phyloP scores from a whole-genome alignment of 2,888 invertebrate genomes.

The Euzophera pinguis region DNA sequence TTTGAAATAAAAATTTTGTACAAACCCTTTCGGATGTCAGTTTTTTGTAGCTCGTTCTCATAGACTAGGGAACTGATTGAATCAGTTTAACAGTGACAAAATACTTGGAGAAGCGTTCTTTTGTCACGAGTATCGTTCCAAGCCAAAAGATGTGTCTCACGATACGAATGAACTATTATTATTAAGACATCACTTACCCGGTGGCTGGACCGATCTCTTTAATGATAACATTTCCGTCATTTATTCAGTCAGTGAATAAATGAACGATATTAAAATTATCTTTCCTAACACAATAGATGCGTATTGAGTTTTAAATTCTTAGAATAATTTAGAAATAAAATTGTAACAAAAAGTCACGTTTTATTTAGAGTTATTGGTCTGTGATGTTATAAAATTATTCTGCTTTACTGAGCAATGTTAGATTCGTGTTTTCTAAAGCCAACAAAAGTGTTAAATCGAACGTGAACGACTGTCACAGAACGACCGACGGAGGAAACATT shows the following conservation, averaged over 20 bases:
- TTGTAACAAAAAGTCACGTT: constrained; percentile 18
- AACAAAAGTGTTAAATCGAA: constrained; percentile 46
- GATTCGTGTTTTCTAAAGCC: constrained; percentile 32
- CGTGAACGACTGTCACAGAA: constrained; percentile 38
- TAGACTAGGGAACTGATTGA: constrained; percentile 51
- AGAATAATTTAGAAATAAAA: constrained; percentile 27
- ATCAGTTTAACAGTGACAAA: constrained; percentile 78
- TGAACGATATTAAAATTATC: constrained; percentile 37
- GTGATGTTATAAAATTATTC: constrained; percentile 19
- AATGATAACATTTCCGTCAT: constrained; percentile 64
- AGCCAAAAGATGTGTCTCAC: constrained; percentile 63
- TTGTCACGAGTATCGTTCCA: constrained; percentile 64
- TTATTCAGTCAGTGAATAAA: constrained; percentile 53
- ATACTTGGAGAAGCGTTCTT: constrained; percentile 65
- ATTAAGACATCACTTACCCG: constrained; percentile 78
- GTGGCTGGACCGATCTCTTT: constrained; percentile 65
- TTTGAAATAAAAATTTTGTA: constrained; percentile 58
- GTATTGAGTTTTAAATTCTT: constrained; percentile 9
- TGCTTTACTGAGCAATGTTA: constrained; percentile 17
- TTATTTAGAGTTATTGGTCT: neutral
- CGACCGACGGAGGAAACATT: constrained; percentile 43
- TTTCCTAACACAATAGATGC: constrained; percentile 29
- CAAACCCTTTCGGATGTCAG: constrained; percentile 54
- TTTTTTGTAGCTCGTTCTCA: constrained; percentile 56
- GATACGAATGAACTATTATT: constrained; percentile 74